phyloP scores from a whole-genome alignment of 2,888 invertebrate species.

The Dusona sp. region DNA sequence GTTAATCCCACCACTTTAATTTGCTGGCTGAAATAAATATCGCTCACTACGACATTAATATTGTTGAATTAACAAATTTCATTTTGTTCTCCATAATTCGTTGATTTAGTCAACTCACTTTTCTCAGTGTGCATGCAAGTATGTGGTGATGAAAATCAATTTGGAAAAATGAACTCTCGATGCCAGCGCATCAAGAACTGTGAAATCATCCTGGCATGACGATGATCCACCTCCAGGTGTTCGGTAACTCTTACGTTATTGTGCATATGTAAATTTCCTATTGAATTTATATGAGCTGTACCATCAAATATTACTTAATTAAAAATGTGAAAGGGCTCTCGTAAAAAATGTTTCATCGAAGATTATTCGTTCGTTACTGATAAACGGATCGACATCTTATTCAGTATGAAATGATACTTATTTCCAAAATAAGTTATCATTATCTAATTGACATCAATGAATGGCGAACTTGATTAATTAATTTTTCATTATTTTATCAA shows the following conservation, averaged over 20 bases:
- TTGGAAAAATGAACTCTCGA: neutral
- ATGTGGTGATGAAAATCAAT: neutral
- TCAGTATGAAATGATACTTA: neutral
- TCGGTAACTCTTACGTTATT: conserved; percentile 63
- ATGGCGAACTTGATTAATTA: neutral
- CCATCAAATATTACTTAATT: conserved; percentile 40
- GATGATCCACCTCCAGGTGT: conserved; percentile 49
- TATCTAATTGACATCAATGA: conserved; percentile 1
- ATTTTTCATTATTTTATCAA: neutral
- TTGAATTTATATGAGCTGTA: conserved; percentile 43
- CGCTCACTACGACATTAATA: no score
- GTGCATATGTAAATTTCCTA: conserved; percentile 30
- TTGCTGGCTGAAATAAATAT: no score
- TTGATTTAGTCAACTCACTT: no score
- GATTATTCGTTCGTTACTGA: neutral
- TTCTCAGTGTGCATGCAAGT: no score
- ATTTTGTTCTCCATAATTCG: no score
- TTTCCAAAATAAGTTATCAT: neutral
- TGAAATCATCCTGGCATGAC: conserved; percentile 52
- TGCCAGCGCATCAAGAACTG: neutral
- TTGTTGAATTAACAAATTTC: no score
- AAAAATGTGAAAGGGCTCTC: conserved; percentile 51
- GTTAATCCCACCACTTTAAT: no score
- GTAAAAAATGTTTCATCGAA: conserved; percentile 34
- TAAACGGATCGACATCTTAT: neutral